phyloP scores from a whole-genome alignment of 2,797 vertebrate genomes.

The Orientallactaga sibirica region DNA sequence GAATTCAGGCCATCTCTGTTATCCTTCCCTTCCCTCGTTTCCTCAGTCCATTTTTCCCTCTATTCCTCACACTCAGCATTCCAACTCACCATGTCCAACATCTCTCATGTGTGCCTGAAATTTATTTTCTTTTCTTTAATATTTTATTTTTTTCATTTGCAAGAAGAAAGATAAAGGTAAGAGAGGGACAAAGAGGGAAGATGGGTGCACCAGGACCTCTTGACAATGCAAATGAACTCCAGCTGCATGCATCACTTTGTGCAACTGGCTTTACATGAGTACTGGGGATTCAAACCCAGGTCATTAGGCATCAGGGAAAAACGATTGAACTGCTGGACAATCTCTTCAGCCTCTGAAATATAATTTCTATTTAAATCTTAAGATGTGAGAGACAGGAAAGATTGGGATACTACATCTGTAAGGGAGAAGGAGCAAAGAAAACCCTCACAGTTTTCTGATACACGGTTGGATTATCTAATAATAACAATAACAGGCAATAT shows the following conservation, averaged over 20 bases:
- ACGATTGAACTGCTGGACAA: too few relatives aligned
- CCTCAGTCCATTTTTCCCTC: not conserved
- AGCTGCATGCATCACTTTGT: too few relatives aligned
- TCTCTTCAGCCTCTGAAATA: not conserved
- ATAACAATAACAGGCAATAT: not conserved
- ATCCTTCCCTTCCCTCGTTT: not conserved
- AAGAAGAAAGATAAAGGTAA: too few relatives aligned
- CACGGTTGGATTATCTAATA: not conserved
- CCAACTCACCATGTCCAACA: not conserved
- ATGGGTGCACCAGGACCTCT: too few relatives aligned
- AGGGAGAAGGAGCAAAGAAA: not conserved
- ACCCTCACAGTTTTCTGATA: not conserved
- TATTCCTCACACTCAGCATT: not conserved
- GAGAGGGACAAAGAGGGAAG: too few relatives aligned
- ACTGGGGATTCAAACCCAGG: too few relatives aligned
- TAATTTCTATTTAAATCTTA: not conserved
- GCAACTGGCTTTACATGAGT: too few relatives aligned
- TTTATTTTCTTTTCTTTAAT: too few relatives aligned
- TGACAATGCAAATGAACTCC: too few relatives aligned
- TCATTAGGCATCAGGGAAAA: too few relatives aligned
- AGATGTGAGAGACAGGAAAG: not conserved
- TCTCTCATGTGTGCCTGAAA: not conserved
- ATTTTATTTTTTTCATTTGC: not conserved
- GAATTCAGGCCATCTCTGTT: not conserved
- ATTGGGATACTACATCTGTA: not conserved